Evolutionary conservation across 2,113 vertebrate species (phyloP).

Genomic region (Helogale parvula): DNA sequence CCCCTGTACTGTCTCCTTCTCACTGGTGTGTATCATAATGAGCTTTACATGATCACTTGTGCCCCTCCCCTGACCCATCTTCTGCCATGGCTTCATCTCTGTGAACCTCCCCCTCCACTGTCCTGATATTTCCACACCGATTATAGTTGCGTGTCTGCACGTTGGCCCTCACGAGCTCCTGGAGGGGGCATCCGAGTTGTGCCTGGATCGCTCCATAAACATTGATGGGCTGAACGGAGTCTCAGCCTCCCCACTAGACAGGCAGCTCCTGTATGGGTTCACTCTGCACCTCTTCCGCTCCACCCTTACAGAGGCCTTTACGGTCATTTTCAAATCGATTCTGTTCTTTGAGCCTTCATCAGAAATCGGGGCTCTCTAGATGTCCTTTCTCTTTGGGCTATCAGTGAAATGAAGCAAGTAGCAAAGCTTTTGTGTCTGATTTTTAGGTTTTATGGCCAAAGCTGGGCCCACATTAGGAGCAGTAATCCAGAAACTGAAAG

Average conservation of each 20-base stretch:
- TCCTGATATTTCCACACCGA: neutral
- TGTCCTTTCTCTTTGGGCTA: neutral
- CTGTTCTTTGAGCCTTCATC: neutral
- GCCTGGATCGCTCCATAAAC: neutral
- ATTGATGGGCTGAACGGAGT: neutral
- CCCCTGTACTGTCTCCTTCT: neutral
- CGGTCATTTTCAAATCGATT: neutral
- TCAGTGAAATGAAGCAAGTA: neutral
- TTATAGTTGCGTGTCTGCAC: neutral
- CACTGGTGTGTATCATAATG: rapidly evolving
- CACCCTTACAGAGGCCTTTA: neutral
- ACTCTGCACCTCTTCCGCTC: neutral
- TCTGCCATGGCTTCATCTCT: neutral
- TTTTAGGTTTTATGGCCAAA: neutral
- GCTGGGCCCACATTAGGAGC: neutral
- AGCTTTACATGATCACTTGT: rapidly evolving
- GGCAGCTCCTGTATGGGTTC: neutral
- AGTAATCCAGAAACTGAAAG: neutral
- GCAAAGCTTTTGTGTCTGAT: neutral
- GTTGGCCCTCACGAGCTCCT: neutral
- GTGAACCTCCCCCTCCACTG: neutral
- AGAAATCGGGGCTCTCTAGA: neutral
- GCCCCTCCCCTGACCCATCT: neutral
- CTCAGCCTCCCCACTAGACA: neutral
- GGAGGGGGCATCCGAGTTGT: neutral